Evolutionary conservation across 2,888 invertebrate species (phyloP), one percentile per base, ranked within the genome.

Genomic region (Rotaria magnacalcarata): DNA sequence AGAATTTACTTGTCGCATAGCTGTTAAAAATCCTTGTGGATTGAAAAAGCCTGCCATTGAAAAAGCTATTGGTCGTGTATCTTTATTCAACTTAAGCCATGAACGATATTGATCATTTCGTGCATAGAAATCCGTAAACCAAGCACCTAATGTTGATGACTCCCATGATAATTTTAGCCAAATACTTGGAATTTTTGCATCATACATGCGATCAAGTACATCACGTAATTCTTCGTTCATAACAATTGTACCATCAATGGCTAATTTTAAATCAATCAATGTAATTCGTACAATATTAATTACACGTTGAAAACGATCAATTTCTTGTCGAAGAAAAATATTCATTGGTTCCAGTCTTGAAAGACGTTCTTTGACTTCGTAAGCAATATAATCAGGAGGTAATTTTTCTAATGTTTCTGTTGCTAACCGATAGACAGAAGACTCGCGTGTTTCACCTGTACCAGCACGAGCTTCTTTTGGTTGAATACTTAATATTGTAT

Each of bases 401-500:
- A 91, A 89, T 88, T 91, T 91, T 75, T 90, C 90, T 84, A 91
- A 88, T 90, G 91, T 90, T 88, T 91, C 91, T 84, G 90, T 90
- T 86, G 89, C 89, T 67, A 91, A 88, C 54, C 90, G 88, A 87
- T 90, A 90, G 47, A 91, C 91, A n/a, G 90, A 88, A 24, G 90
- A 87, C 87, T 91, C 91, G 21, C 91, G 88, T 0, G 91, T 91
- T 88, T 91, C 91, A 0, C 91, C 90, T 1, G 89, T 88, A 0
- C 90, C 89, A 14, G 88, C 89, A 54, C 88, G 88, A 41, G 7
- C 87, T 87, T 96, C 95, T 90, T 96, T 96, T 0, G 96, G 96
- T 89, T 96, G 96, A 87, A 96, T 95, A 0, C 94, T 94, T 88
- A 96, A 91, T 88, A 96, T 95, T 21, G 94, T 94, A 88, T 94